phyloP scores from a whole-genome alignment of 2,113 vertebrate genomes.

The Tetraodon nigroviridis region DNA sequence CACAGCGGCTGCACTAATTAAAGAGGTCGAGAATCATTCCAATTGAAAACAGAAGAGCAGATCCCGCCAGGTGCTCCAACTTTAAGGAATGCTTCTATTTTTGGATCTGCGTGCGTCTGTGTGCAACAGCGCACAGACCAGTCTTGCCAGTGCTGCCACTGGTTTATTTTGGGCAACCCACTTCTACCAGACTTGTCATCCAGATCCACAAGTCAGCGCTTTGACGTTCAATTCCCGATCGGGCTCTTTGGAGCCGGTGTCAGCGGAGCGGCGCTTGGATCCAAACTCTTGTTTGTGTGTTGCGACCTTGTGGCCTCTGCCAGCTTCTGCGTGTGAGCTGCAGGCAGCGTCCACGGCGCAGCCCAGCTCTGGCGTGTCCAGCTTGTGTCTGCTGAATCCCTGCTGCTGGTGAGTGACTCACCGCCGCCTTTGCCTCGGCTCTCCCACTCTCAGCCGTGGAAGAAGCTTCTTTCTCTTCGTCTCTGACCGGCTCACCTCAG shows the following conservation, averaged over 20 bases:
- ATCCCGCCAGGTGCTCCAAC: slow-evolving; percentile 28
- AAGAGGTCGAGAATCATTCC: slow-evolving; percentile 26
- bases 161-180: not conserved
- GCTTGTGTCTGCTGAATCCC: slow-evolving; percentile 54
- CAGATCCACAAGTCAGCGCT: not conserved
- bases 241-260: too few species aligned
- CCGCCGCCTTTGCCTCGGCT: slow-evolving; percentile 46
- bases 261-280: not conserved
- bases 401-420: slow-evolving; percentile 62
- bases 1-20: slow-evolving; percentile 41
- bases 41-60: slow-evolving; percentile 24
- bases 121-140: not conserved
- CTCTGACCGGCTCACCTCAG: slow-evolving; percentile 17
- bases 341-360: slow-evolving; percentile 23
- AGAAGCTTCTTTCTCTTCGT: slow-evolving; percentile 53
- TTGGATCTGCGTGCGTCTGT: slow-evolving; percentile 2
- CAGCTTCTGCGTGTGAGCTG: slow-evolving; percentile 16
- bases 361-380: slow-evolving; percentile 45
- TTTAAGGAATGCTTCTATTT: slow-evolving; percentile 23
- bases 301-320: slow-evolving; percentile 45
- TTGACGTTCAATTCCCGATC: slow-evolving; percentile 33
- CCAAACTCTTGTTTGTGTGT: slow-evolving; percentile 24
- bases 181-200: not conserved
- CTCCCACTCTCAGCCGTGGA: slow-evolving; percentile 61
- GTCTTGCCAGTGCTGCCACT: not conserved